Percentiles rank a stretch among this genome's conserved stretches.
Evolutionary conservation across 2,797 vertebrate species (phyloP).

Genomic region (Tokudaia muenninki): DNA sequence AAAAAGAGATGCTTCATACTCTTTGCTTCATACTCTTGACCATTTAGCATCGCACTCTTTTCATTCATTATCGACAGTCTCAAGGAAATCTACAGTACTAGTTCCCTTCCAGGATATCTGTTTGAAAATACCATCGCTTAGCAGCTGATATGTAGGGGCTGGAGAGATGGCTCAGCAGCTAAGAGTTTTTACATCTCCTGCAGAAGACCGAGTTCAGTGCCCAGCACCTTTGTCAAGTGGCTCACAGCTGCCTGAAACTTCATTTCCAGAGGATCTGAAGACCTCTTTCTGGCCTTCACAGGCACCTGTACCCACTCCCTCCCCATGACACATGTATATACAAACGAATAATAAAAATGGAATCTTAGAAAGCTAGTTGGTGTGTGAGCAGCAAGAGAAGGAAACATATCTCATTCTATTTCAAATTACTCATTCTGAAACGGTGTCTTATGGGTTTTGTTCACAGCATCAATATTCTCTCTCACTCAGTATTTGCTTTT

Average conservation of each 20-base stretch:
- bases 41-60: not conserved
- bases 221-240: not conserved
- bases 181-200: not conserved
- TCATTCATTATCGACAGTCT: not conserved
- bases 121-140: slow-evolving; percentile 8
- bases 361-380: not conserved
- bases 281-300: not conserved
- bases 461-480: not conserved
- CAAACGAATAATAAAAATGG: not conserved
- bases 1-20: not conserved
- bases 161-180: not conserved
- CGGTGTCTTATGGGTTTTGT: not conserved
- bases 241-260: not conserved
- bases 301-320: not conserved
- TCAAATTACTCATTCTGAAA: slow-evolving; percentile 25
- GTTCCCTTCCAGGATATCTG: slow-evolving; percentile 34
- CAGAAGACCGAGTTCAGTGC: not conserved
- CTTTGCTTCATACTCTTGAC: not conserved
- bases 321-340: not conserved
- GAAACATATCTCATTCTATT: not conserved
- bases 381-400: not conserved
- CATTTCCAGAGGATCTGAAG: not conserved
- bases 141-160: not conserved
- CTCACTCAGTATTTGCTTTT: not conserved
- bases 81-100: not conserved